Evolutionary conservation across 37 sponge, comb jelly and placozoan genomes (phyloP).

Genomic region (Diacarnus erythraeanus): DNA sequence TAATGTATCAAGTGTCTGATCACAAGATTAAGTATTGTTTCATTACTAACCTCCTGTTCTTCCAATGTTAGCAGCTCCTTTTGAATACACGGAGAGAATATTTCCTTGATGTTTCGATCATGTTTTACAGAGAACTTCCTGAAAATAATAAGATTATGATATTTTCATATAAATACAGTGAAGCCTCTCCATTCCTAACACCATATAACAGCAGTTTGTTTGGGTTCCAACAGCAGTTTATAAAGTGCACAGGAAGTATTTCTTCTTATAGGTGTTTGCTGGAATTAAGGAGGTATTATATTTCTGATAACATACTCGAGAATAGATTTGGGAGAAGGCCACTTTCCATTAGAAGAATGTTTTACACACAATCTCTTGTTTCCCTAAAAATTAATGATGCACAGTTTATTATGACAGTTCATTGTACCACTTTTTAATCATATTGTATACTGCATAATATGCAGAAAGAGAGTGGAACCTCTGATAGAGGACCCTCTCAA

Average conservation of each 20-base stretch:
- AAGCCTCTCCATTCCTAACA: no score
- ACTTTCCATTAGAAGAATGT: slow-evolving; percentile 33
- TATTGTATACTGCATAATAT: no score
- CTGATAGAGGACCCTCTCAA: no score
- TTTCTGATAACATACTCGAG: slow-evolving; percentile 82
- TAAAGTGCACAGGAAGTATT: no score
- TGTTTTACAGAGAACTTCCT: slow-evolving; percentile 59
- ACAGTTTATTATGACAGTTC: no score
- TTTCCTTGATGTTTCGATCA: slow-evolving; percentile 50
- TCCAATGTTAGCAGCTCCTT: slow-evolving; percentile 81
- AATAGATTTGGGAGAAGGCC: slow-evolving; percentile 53
- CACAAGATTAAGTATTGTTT: background rate
- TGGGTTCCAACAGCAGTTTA: no score
- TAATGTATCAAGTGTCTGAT: background rate
- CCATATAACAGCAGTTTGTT: no score
- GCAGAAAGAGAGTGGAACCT: no score
- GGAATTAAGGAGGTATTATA: no score
- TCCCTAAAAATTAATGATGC: no score
- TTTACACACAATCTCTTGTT: slow-evolving; percentile 60
- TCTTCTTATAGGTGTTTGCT: no score
- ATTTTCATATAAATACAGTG: no score
- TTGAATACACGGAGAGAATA: slow-evolving; percentile 43
- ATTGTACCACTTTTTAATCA: background rate
- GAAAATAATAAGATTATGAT: background rate
- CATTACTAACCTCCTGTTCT: slow-evolving; percentile 74